Evolutionary conservation across 2,113 vertebrate genomes (phyloP).

Genomic region (Callipepla californica): DNA sequence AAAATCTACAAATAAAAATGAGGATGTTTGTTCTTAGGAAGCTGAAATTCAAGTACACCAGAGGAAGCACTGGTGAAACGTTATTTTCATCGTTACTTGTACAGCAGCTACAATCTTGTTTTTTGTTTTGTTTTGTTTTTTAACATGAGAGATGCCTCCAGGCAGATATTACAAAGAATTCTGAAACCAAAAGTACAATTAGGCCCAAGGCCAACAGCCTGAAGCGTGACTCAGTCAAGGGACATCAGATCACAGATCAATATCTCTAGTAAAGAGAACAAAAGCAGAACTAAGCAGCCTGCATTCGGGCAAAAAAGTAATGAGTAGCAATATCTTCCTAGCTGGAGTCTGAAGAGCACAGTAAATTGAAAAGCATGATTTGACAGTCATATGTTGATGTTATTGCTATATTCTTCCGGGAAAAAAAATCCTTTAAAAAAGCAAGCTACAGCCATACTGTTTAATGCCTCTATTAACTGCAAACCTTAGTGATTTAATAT

Average conservation of each 20-base stretch:
- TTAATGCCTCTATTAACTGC: background rate
- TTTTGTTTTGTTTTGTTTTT: too few relatives aligned
- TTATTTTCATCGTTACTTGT: background rate
- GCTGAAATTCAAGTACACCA: background rate
- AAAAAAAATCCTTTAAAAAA: background rate
- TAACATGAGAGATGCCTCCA: background rate
- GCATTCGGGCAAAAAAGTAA: background rate
- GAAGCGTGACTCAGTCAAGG: slow-evolving; percentile 8
- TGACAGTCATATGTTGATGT: background rate
- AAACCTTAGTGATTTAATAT: background rate
- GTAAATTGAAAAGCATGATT: background rate
- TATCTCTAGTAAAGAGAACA: slow-evolving; percentile 21
- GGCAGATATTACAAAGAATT: slow-evolving; percentile 29
- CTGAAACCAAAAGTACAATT: slow-evolving; percentile 12
- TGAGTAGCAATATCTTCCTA: background rate
- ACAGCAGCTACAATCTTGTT: background rate
- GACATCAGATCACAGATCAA: slow-evolving; percentile 9
- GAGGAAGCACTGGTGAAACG: background rate
- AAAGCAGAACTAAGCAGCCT: slow-evolving; percentile 25
- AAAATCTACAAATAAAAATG: slow-evolving; percentile 8
- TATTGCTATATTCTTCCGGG: background rate
- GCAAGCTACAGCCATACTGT: background rate
- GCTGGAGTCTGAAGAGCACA: background rate
- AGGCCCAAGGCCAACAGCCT: slow-evolving; percentile 16
- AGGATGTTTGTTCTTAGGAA: background rate